These are phyloP conservation scores for Drosophila mayri DNA, from an alignment of 1,140 invertebrate species.

Conservation along the genomic window DNA sequence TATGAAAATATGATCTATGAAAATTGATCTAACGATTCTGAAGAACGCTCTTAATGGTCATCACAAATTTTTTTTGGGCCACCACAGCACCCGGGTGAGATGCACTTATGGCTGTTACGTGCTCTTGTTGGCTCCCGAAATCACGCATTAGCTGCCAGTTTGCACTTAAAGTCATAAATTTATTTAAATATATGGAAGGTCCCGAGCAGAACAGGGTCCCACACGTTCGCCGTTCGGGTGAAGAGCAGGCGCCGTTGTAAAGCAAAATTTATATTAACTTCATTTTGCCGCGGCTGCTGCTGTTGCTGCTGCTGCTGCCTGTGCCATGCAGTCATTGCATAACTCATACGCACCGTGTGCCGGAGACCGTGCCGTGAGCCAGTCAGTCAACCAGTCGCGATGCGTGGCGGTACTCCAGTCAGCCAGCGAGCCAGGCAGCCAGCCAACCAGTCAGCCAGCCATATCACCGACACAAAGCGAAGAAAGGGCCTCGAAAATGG, in stretches of 20 bases:
- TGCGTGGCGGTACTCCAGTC: conserved; percentile 43
- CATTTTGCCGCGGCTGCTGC: conserved; percentile 53
- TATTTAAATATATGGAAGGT: conserved; percentile 74
- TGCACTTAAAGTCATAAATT: conserved; percentile 83
- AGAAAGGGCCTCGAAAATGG: conserved; percentile 72
- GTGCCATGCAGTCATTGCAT: conserved; percentile 70
- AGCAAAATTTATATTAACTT: conserved; percentile 82
- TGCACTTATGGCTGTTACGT: conserved; percentile 53
- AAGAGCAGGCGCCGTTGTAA: conserved; percentile 49
- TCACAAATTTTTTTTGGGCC: conserved; percentile 1
- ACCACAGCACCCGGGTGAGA: background rate
- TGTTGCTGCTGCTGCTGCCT: conserved; percentile 20
- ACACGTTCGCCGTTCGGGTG: conserved; percentile 28
- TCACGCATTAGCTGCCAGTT: conserved; percentile 80
- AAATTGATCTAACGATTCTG: background rate
- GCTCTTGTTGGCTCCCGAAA: conserved; percentile 58
- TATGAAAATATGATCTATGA: background rate
- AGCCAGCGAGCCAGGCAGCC: conserved; percentile 15
- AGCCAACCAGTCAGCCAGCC: conserved; percentile 54
- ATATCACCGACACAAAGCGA: conserved; percentile 70
- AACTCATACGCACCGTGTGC: conserved; percentile 81
- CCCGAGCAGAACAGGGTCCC: conserved; percentile 24
- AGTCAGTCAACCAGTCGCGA: conserved; percentile 39
- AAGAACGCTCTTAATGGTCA: background rate
- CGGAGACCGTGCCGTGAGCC: conserved; percentile 40